Conservation (phyloP, 2,888 invertebrate genomes). For the Hetaerina titia region DNA sequence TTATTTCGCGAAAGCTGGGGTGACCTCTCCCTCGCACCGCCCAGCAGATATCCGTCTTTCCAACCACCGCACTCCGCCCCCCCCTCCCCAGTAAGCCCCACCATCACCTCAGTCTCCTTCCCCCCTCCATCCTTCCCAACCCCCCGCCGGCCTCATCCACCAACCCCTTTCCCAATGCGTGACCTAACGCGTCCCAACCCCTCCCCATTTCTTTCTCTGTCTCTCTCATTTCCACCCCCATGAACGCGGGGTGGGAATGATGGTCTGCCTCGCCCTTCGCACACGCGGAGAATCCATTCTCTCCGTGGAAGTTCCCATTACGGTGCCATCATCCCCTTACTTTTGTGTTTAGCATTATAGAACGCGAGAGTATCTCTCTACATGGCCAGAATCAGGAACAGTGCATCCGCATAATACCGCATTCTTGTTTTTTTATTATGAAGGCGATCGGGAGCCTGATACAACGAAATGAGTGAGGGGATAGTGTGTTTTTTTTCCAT, state of each 20-base stretch:
- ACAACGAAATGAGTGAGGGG: no score
- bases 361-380: not conserved
- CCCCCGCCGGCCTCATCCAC: not conserved
- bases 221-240: not conserved
- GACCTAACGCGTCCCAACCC: not conserved
- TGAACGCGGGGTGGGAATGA: not conserved
- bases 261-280: not conserved
- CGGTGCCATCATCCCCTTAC: not conserved
- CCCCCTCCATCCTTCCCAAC: not conserved
- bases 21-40: not conserved
- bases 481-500: no score
- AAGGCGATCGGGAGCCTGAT: no score
- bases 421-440: no score
- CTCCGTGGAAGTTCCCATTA: not conserved
- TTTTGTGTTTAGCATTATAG: not conserved
- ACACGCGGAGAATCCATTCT: not conserved
- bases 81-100: not conserved
- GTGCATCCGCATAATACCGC: no score
- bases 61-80: not conserved
- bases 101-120: not conserved
- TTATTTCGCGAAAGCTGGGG: constrained; percentile 33
- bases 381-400: no score
- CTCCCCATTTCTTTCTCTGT: no score
- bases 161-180: not conserved
- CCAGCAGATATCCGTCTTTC: not conserved